These are phyloP conservation scores for Drosophila paulistorum DNA, from an alignment of 1,140 invertebrate species.

Conservation along the genomic window DNA sequence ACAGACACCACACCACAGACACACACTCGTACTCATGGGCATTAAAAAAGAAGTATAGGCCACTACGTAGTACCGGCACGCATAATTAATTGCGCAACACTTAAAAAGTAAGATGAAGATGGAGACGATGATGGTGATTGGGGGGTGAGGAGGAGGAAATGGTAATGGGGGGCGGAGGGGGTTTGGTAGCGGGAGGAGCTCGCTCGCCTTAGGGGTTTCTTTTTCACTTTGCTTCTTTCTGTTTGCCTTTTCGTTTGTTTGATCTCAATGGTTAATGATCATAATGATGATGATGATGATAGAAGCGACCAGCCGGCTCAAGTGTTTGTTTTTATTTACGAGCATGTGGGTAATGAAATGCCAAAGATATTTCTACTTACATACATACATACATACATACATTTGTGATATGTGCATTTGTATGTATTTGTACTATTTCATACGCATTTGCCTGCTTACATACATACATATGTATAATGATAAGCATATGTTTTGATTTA, in stretches of 20 bases:
- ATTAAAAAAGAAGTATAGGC: conserved; percentile 6
- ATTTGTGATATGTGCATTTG: too few species aligned
- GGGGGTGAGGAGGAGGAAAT: not conserved
- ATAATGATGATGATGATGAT: conserved; percentile 2
- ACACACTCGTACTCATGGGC: conserved; percentile 12
- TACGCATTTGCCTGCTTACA: conserved; percentile 1
- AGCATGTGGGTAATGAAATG: conserved; percentile 42
- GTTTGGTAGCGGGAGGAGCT: not conserved
- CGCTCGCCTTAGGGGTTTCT: not conserved
- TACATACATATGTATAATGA: not conserved
- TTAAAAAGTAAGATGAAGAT: conserved; percentile 2
- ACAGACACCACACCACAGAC: conserved; percentile 24
- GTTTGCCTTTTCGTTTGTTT: conserved; percentile 14
- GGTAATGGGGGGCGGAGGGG: not conserved
- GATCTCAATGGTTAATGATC: conserved; percentile 14
- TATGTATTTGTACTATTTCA: not conserved
- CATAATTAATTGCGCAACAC: conserved; percentile 46
- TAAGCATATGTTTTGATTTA: conserved; percentile 11
- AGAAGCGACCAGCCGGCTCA: conserved; percentile 47
- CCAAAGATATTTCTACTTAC: conserved; percentile 32
- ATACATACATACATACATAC: conserved; percentile 38
- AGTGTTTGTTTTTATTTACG: conserved; percentile 63
- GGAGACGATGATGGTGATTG: not conserved
- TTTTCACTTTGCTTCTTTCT: not conserved
- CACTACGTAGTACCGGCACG: conserved; percentile 28